Conservation (phyloP, 1,140 invertebrate species). For the Zaprionus lachaisei region DNA sequence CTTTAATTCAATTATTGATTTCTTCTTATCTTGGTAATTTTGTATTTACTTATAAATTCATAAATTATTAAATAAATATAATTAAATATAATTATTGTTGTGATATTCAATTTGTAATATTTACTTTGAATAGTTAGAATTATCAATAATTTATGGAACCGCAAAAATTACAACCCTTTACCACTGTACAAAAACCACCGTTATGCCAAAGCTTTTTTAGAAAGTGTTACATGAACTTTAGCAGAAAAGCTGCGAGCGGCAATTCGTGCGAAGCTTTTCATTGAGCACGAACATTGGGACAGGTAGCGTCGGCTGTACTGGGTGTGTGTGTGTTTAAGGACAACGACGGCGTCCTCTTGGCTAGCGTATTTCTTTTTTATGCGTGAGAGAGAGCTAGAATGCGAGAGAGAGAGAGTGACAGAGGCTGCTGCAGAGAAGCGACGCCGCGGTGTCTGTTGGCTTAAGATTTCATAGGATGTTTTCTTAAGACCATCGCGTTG, state of each 20-base stretch:
- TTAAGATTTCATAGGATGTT: slow-evolving; percentile 16
- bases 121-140: not conserved
- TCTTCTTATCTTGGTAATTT: not conserved
- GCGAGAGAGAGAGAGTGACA: slow-evolving; percentile 7
- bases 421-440: slow-evolving; percentile 30
- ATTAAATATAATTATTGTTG: too few species aligned
- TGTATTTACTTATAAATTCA: not conserved
- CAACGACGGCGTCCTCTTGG: slow-evolving; percentile 48
- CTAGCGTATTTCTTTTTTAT: slow-evolving; percentile 31
- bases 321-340: slow-evolving; percentile 15
- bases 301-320: slow-evolving; percentile 28
- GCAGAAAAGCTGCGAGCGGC: slow-evolving; percentile 39
- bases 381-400: slow-evolving; percentile 4
- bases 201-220: slow-evolving; percentile 43
- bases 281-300: slow-evolving; percentile 62
- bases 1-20: not conserved
- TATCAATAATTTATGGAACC: not conserved
- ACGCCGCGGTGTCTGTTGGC: slow-evolving; percentile 66
- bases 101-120: too few species aligned
- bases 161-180: not conserved
- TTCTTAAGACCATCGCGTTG: slow-evolving; percentile 11
- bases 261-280: slow-evolving; percentile 59
- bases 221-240: slow-evolving; percentile 51
- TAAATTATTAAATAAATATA: too few species aligned
- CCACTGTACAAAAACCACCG: slow-evolving; percentile 1